Evolutionary conservation across 1,140 invertebrate genomes (phyloP).

Genomic region (Drosophila sechellia): DNA sequence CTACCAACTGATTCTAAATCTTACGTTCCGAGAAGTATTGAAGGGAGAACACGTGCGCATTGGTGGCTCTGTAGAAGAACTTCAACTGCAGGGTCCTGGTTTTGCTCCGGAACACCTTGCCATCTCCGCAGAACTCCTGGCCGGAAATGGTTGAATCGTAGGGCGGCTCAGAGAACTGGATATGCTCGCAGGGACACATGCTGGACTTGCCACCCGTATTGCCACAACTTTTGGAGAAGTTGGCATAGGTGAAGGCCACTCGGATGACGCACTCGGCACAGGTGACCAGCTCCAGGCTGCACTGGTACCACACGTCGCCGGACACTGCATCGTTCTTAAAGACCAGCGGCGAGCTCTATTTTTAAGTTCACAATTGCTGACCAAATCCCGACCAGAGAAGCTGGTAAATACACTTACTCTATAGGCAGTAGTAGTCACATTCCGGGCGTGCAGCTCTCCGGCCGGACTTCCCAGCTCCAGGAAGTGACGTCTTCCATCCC

Average conservation of each 20-base stretch:
- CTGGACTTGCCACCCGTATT: constrained; percentile 67
- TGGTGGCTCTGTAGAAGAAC: constrained; percentile 87
- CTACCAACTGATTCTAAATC: constrained; percentile 42
- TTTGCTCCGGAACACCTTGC: constrained; percentile 87
- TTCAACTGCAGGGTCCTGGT: constrained; percentile 87
- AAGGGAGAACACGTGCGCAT: constrained; percentile 88
- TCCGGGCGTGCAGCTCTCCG: constrained; percentile 86
- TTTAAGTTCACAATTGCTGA: not conserved
- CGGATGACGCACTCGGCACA: constrained; percentile 90
- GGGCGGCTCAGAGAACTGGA: constrained; percentile 89
- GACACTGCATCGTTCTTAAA: constrained; percentile 51
- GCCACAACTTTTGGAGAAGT: constrained; percentile 84
- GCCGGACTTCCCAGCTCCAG: constrained; percentile 87
- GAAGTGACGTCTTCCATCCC: constrained; percentile 87
- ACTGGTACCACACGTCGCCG: constrained; percentile 85
- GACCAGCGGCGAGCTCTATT: constrained; percentile 67
- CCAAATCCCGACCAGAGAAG: not conserved
- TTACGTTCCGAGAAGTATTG: constrained; percentile 89
- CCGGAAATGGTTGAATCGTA: constrained; percentile 87
- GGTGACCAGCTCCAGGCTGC: constrained; percentile 89
- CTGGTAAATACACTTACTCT: constrained; percentile 52
- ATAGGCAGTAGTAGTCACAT: constrained; percentile 85
- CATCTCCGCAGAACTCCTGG: constrained; percentile 87
- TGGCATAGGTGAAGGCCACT: constrained; percentile 86
- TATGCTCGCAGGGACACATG: constrained; percentile 87